Conservation (phyloP, 2,113 vertebrate species). For the Donacobius atricapilla region DNA sequence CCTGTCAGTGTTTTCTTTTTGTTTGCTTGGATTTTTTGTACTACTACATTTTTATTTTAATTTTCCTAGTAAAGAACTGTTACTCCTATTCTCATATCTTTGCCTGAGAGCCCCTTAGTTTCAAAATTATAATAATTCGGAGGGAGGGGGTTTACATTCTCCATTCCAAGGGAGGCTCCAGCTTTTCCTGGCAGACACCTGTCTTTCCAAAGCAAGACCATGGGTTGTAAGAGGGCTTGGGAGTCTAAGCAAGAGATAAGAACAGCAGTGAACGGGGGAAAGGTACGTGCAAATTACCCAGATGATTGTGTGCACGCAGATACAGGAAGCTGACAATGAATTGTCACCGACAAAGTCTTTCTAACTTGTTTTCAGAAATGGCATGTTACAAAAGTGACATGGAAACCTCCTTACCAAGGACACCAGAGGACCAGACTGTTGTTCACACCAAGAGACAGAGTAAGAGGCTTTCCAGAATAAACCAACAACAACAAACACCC, state of each 20-base stretch:
- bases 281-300: accelerated
- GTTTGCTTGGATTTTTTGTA: not conserved
- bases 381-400: not conserved
- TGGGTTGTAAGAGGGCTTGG: not conserved
- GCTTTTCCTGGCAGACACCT: not conserved
- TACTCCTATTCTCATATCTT: not conserved
- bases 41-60: not conserved
- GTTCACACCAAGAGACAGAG: not conserved
- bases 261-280: not conserved
- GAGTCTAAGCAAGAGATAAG: not conserved
- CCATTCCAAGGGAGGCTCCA: not conserved
- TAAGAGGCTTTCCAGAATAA: not conserved
- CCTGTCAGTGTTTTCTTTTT: not conserved
- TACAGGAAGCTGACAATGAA: not conserved
- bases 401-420: not conserved
- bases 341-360: not conserved
- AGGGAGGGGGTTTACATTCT: not conserved
- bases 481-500: not conserved
- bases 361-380: not conserved
- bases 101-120: not conserved
- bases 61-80: not conserved
- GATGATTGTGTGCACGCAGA: not conserved
- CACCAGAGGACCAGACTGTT: not conserved
- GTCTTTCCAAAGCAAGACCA: not conserved
- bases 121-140: not conserved